Base-by-base conservation (phyloP, 2,888 invertebrate genomes). In the Archaeoteleia sp. region DNA sequence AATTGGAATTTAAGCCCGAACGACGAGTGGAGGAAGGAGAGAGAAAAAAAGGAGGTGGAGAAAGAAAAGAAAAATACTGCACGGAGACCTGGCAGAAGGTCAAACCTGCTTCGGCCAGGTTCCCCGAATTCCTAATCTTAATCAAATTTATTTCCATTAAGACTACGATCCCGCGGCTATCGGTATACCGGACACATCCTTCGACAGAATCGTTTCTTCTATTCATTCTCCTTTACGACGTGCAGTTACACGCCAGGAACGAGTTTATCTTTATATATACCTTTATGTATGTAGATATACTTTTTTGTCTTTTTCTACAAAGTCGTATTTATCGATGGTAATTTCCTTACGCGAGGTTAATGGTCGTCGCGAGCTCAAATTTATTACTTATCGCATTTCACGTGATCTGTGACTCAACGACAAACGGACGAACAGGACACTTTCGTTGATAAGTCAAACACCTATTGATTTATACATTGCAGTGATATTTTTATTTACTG, bases 101-200 rank as follows among this genome's bases (percentile, higher is more conserved):
- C 71, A 74, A 63, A 79, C 77, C 78, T 74, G 79, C 73, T 73
- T 63, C 67, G 74, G 68, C 58, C 72, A 51, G 69, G 66, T 83
- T 83, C 82, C 63, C 55, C 70, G 82, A 84, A 83, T 81, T 79
- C 75, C 80, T 83, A 83, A 83, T 82, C 81, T 81, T 81, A 83
- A 84, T 84, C 81, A 82, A 84, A 83, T 84, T 82, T 82, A 81
- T 82, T 79, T 78, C 78, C 75, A 76, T 78, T 77, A 74, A 76
- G 66, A 68, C 70, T 72, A 60, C 69, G 73, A 74, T 73, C 73
- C 71, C 73, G 68, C 71, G 68, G 63, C 67, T 75, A 75, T 74
- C 72, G 71, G 57, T 42, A 71, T 69, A 65, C 39, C 60, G 42
- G 40, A 34, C 60, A 57, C 54, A 54, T 71, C 58, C 63, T 68